These are phyloP conservation scores for Ctenopoma kingsleyae DNA, from an alignment of 2,797 vertebrate species.

Conservation along the genomic window DNA sequence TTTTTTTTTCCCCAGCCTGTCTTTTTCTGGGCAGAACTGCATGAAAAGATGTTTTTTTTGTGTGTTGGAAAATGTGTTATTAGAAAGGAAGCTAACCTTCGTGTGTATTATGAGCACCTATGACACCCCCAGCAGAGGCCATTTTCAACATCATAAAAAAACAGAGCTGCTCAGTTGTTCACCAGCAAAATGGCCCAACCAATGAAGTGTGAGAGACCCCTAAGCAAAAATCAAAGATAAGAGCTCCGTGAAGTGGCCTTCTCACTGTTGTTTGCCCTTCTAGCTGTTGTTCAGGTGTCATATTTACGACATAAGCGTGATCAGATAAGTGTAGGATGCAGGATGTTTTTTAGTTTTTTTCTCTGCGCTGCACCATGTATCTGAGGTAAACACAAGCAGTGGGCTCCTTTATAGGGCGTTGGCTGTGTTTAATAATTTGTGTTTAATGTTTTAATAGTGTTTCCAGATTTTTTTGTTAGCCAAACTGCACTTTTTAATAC, in stretches of 20 bases:
- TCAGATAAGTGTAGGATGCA: constrained; percentile 51
- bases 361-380: constrained; percentile 21
- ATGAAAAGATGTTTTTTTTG: background rate
- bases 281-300: constrained; percentile 46
- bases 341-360: constrained; percentile 12
- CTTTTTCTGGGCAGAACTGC: constrained; percentile 21
- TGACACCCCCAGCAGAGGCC: constrained; percentile 36
- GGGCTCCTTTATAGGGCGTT: constrained; percentile 9
- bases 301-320: constrained; percentile 51
- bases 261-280: constrained; percentile 31
- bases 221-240: constrained; percentile 39
- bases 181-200: constrained; percentile 48
- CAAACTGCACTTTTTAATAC: background rate
- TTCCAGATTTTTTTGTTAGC: constrained; percentile 10
- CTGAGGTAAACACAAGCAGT: constrained; percentile 49
- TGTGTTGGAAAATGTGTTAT: constrained; percentile 1
- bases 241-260: constrained; percentile 20
- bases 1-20: too few relatives aligned
- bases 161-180: constrained; percentile 29
- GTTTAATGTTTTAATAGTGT: too few relatives aligned
- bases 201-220: constrained; percentile 24
- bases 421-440: constrained; percentile 33
- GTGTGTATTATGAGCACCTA: constrained; percentile 24
- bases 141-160: constrained; percentile 29
- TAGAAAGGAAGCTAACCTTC: constrained; percentile 1